Conservation (phyloP, 2,797 vertebrate species). For the Ctenopoma multispine region DNA sequence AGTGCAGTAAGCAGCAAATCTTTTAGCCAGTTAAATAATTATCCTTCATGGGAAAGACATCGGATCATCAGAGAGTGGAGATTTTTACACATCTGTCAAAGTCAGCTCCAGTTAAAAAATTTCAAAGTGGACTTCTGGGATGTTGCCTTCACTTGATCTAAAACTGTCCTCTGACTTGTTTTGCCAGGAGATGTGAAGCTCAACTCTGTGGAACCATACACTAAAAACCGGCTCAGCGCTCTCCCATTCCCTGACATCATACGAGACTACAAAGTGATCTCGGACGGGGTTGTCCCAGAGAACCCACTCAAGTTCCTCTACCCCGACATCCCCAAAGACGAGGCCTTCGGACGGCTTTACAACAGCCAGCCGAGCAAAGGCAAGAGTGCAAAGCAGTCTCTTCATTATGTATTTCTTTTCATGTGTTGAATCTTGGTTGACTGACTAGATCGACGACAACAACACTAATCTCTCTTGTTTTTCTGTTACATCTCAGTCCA, state of each 20-base stretch:
- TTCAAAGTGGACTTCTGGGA: neutral
- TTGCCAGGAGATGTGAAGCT: slow-evolving; percentile 90
- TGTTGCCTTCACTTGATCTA: neutral
- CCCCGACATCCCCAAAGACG: slow-evolving; percentile 95
- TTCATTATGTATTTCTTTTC: neutral
- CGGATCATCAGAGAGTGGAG: neutral
- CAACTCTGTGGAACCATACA: slow-evolving; percentile 98
- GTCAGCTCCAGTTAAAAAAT: neutral
- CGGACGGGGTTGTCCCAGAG: slow-evolving; percentile 92
- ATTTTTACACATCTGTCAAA: neutral
- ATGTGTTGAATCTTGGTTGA: neutral
- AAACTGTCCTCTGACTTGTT: neutral
- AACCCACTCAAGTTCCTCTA: slow-evolving; percentile 97
- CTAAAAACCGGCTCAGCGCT: slow-evolving; percentile 91
- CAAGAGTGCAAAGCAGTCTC: slow-evolving; percentile 30
- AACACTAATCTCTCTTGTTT: neutral
- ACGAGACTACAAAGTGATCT: slow-evolving; percentile 96
- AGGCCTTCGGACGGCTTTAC: slow-evolving; percentile 96
- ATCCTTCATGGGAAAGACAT: neutral
- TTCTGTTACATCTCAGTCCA: slow-evolving; percentile 79
- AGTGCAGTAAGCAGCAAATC: fast-evolving
- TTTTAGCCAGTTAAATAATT: neutral
- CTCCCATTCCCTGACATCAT: slow-evolving; percentile 95
- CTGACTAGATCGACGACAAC: neutral
- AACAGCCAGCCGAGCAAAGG: slow-evolving; percentile 94